Conservation (phyloP, 1,140 invertebrate genomes). For the Oryctes rhinoceros region DNA sequence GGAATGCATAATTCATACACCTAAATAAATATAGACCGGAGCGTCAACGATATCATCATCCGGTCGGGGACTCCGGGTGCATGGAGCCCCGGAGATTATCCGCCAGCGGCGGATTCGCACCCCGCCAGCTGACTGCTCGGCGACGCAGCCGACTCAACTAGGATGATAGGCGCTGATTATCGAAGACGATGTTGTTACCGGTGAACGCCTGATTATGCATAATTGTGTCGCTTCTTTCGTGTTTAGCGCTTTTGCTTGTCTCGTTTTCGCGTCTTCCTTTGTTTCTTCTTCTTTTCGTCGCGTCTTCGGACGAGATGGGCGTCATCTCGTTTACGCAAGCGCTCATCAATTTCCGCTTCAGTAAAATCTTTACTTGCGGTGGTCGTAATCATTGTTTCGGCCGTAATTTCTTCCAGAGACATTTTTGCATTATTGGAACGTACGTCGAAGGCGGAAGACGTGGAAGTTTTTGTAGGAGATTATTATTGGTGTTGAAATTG, state of each 20-base stretch:
- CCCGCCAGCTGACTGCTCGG: not conserved
- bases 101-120: slow-evolving; percentile 12
- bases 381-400: not conserved
- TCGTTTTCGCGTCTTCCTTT: not conserved
- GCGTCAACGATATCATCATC: slow-evolving; percentile 27
- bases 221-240: slow-evolving; percentile 6
- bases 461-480: too few relatives aligned
- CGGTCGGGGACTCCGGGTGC: not conserved
- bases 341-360: slow-evolving; percentile 12
- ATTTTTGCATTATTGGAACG: too few relatives aligned
- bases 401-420: too few relatives aligned
- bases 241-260: slow-evolving; percentile 11
- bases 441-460: too few relatives aligned
- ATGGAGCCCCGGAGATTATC: slow-evolving; percentile 10
- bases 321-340: not conserved
- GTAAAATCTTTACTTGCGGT: slow-evolving; percentile 10
- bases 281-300: not conserved
- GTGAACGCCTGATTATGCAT: not conserved
- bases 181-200: slow-evolving; percentile 22
- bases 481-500: too few relatives aligned
- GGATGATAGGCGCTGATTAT: slow-evolving; percentile 8
- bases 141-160: slow-evolving; percentile 5
- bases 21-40: slow-evolving; percentile 35
- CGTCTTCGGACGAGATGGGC: not conserved
- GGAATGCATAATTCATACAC: slow-evolving; percentile 33